Conservation (phyloP, 2,797 vertebrate genomes). For the Enoplosus armatus region DNA sequence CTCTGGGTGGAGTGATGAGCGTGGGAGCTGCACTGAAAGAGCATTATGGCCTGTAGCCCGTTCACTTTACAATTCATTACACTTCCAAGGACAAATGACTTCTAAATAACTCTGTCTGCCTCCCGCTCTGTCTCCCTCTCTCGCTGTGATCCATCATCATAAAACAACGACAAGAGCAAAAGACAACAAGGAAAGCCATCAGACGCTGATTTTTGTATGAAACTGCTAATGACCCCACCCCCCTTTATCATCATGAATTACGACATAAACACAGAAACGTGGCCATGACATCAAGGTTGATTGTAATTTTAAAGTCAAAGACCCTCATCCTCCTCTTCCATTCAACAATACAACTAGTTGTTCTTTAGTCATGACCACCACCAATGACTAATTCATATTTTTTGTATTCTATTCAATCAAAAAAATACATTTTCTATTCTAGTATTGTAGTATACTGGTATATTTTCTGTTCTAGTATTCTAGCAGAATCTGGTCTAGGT, state of each 20-base stretch:
- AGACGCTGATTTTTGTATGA: slow-evolving; percentile 9
- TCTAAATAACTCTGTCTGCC: slow-evolving; percentile 62
- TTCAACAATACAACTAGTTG: background rate
- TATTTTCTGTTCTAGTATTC: background rate
- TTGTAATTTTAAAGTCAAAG: background rate
- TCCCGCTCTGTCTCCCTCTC: slow-evolving; percentile 32
- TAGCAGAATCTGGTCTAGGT: background rate
- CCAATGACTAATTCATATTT: background rate
- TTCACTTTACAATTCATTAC: slow-evolving; percentile 81
- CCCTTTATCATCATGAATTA: background rate
- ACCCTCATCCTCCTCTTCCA: background rate
- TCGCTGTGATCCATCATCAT: slow-evolving; percentile 36
- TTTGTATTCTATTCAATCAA: background rate
- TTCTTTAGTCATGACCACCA: background rate
- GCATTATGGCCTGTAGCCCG: slow-evolving; percentile 79
- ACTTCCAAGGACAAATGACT: slow-evolving; percentile 75
- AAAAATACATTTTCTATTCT: background rate
- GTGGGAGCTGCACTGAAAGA: slow-evolving; percentile 67
- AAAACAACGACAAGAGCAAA: slow-evolving; percentile 20
- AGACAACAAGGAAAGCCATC: slow-evolving; percentile 18
- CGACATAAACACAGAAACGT: background rate
- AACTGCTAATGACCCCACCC: background rate
- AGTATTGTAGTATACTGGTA: too few species aligned
- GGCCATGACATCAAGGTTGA: background rate
- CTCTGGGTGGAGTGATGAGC: slow-evolving; percentile 69